Conservation (phyloP, 2,113 vertebrate species). For the Rattus rattus region DNA sequence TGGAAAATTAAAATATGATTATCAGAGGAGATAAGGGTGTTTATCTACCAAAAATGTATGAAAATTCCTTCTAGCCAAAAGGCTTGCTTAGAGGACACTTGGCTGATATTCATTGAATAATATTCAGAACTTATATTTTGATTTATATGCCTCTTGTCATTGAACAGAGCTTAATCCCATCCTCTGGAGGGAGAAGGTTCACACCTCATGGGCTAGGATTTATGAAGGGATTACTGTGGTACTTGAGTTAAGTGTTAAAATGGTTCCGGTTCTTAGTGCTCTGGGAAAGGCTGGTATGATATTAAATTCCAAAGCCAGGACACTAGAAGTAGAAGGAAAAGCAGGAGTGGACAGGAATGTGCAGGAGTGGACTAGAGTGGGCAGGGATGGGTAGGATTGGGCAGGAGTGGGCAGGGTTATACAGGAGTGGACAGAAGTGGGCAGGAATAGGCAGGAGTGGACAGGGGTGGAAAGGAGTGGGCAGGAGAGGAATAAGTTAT, state of each 20-base stretch:
- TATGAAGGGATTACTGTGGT: neutral
- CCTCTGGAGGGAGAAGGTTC: neutral
- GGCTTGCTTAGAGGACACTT: constrained; percentile 15
- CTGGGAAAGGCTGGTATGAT: neutral
- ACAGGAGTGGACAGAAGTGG: neutral
- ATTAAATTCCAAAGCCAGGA: neutral
- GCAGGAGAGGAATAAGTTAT: neutral
- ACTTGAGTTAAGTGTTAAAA: neutral
- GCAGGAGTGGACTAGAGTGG: neutral
- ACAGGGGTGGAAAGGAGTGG: neutral
- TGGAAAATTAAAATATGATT: constrained; percentile 65
- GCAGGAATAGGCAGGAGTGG: too few species aligned
- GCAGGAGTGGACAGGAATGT: neutral
- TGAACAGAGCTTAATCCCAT: constrained; percentile 31
- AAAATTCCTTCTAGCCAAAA: neutral
- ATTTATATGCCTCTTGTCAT: constrained; percentile 40
- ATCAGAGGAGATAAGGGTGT: constrained; percentile 22
- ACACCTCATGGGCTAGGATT: neutral
- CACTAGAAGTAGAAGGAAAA: neutral
- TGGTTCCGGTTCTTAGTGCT: neutral
- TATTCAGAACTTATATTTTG: constrained; percentile 50
- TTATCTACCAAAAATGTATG: constrained; percentile 38
- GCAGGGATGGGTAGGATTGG: neutral
- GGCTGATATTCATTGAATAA: constrained; percentile 32
- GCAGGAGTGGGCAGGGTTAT: neutral